Conservation (phyloP, 2,888 invertebrate species). For the Mellilla xanthometata region DNA sequence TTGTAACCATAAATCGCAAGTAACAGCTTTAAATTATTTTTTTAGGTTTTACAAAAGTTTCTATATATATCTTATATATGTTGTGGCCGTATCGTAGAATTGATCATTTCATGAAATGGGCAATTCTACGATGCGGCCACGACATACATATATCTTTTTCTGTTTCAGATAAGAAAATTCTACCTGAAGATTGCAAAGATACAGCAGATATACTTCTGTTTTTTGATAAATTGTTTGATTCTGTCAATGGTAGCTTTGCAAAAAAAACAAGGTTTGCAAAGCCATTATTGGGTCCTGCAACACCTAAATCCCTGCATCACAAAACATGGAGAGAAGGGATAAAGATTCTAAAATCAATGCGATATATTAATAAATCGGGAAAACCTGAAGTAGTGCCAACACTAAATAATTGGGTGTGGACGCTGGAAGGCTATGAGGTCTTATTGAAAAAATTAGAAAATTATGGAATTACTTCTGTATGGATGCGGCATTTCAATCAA, state of each 20-base stretch:
- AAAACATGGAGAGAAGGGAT: neutral
- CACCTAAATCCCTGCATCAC: neutral
- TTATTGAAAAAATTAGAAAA: constrained; percentile 15
- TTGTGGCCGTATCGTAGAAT: no score
- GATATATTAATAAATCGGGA: neutral
- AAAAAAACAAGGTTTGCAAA: constrained; percentile 25
- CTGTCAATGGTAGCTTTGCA: constrained; percentile 26
- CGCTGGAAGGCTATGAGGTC: neutral
- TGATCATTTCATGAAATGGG: no score
- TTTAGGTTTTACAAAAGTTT: constrained; percentile 1
- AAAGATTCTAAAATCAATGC: neutral
- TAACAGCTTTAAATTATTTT: no score
- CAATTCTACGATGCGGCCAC: no score
- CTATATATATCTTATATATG: neutral
- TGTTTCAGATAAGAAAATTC: constrained; percentile 26
- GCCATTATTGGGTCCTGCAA: constrained; percentile 13
- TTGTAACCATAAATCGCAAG: no score
- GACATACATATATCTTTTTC: neutral
- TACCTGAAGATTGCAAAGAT: constrained; percentile 27
- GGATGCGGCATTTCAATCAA: neutral
- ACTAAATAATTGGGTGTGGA: neutral
- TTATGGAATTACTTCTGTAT: constrained; percentile 27
- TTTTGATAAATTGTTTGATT: constrained; percentile 31
- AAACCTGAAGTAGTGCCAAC: neutral
- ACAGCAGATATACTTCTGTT: constrained; percentile 32